Conservation (phyloP, 2,113 vertebrate genomes). For the Alces alces region DNA sequence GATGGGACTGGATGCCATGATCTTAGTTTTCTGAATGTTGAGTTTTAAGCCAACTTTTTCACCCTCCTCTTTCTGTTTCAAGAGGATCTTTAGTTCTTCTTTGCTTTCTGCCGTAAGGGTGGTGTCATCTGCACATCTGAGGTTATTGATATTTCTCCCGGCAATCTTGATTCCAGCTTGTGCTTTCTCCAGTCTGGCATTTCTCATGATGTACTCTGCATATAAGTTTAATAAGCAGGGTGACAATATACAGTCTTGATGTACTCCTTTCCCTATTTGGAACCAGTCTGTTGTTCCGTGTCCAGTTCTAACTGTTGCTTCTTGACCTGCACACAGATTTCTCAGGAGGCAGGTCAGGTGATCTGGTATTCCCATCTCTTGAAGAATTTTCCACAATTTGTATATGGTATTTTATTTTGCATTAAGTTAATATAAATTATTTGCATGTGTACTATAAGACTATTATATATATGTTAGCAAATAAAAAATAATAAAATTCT, state of each 20-base stretch:
- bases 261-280: neutral
- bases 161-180: neutral
- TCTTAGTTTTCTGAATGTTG: neutral
- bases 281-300: neutral
- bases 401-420: conserved; percentile 19
- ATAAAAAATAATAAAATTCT: conserved; percentile 22
- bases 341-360: neutral
- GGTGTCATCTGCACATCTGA: neutral
- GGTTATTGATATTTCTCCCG: neutral
- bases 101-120: rapidly evolving
- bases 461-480: conserved; percentile 1
- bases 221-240: neutral
- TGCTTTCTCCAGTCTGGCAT: rapidly evolving
- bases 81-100: neutral
- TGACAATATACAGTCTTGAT: neutral
- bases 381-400: neutral
- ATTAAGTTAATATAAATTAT: neutral
- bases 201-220: neutral
- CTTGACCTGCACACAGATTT: neutral
- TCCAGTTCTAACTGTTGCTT: neutral
- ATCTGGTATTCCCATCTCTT: neutral
- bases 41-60: neutral
- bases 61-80: neutral
- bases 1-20: rapidly evolving
- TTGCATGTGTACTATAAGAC: neutral